Evolutionary conservation across 1,140 invertebrate species (phyloP).

Genomic region (Drosophila sp.): DNA sequence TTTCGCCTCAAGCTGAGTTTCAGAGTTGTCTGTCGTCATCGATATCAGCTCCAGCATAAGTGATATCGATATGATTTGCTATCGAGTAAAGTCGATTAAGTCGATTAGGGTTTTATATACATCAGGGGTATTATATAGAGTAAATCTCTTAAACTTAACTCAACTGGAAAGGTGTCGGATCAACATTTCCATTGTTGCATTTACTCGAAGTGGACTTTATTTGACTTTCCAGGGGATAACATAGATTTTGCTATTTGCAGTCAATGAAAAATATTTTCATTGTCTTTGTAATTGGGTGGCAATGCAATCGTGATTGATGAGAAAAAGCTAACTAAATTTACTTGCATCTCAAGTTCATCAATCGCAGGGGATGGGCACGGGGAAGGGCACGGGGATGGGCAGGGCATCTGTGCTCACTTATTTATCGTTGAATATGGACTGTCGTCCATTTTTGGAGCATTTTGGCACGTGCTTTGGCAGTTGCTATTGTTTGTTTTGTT

Average conservation of each 20-base stretch:
- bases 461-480: constrained; percentile 5
- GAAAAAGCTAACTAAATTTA: not conserved
- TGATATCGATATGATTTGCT: too few relatives aligned
- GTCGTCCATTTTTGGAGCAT: constrained; percentile 2
- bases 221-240: not conserved
- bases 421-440: constrained; percentile 8
- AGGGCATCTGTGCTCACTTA: not conserved
- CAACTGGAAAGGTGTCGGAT: too few relatives aligned
- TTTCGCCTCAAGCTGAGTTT: too few relatives aligned
- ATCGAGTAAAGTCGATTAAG: too few relatives aligned
- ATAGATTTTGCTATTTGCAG: not conserved
- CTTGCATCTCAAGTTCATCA: constrained; percentile 5
- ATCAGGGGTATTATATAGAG: too few relatives aligned
- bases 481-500: constrained; percentile 7
- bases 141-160: too few relatives aligned
- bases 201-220: too few relatives aligned
- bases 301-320: constrained; percentile 1
- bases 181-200: too few relatives aligned
- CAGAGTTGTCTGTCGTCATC: too few relatives aligned
- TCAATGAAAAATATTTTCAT: not conserved
- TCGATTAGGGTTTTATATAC: too few relatives aligned
- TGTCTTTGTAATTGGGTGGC: not conserved
- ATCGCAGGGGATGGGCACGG: not conserved
- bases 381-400: not conserved
- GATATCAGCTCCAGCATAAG: too few relatives aligned